Evolutionary conservation across 2,797 vertebrate genomes (phyloP).

Genomic region (Ceyx erithaca): DNA sequence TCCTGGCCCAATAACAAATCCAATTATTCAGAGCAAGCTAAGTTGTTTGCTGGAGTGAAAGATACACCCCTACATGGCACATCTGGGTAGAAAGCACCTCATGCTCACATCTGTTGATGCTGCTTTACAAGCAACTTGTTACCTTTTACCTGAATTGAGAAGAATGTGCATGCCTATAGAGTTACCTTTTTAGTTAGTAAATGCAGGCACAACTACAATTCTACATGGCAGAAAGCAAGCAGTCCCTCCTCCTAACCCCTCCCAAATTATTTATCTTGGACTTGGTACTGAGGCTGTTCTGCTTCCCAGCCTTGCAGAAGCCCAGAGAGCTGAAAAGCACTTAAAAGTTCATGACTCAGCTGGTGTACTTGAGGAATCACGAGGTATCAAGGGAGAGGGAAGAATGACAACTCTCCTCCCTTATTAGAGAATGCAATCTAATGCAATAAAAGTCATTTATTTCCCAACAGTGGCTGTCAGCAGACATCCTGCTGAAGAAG

Average conservation of each 20-base stretch:
- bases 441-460: neutral
- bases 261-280: neutral
- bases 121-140: neutral
- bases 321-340: neutral
- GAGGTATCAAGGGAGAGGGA: neutral
- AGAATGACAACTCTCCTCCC: neutral
- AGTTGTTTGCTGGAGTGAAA: neutral
- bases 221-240: neutral
- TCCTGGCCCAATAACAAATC: neutral
- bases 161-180: neutral
- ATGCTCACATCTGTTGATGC: neutral
- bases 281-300: neutral
- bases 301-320: neutral
- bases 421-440: neutral
- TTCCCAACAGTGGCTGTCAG: neutral
- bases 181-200: neutral
- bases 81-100: neutral
- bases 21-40: neutral
- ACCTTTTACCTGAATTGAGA: neutral
- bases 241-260: neutral
- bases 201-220: neutral
- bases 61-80: fast-evolving
- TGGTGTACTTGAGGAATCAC: neutral
- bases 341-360: neutral
- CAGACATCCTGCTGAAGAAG: neutral